Conservation (phyloP, 2,888 invertebrate species). For the Conomelus anceps region DNA sequence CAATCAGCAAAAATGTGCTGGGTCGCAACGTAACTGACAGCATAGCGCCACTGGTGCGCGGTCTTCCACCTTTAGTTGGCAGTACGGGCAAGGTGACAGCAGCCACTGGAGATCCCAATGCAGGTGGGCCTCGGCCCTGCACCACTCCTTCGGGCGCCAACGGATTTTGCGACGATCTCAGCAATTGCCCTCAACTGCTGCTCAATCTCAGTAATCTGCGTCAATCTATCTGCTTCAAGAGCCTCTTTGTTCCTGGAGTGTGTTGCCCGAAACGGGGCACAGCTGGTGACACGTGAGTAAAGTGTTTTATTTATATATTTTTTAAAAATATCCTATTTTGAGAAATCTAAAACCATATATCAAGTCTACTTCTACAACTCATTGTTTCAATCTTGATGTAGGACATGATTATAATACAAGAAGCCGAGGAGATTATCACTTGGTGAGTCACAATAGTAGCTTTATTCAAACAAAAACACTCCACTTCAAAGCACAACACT, state of each 20-base stretch:
- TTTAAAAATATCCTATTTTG: neutral
- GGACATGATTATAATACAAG: too few species aligned
- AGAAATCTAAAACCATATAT: neutral
- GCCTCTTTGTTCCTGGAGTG: conserved; percentile 84
- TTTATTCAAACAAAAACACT: too few species aligned
- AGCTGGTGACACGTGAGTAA: conserved; percentile 13
- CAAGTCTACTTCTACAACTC: neutral
- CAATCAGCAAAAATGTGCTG: conserved; percentile 71
- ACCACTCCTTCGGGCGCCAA: conserved; percentile 72
- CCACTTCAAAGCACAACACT: too few species aligned
- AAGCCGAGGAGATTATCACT: too few species aligned
- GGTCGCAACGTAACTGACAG: conserved; percentile 73
- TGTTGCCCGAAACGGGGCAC: conserved; percentile 61
- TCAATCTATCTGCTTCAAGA: conserved; percentile 85
- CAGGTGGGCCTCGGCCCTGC: conserved; percentile 47
- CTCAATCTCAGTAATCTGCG: conserved; percentile 73
- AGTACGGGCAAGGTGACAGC: conserved; percentile 23
- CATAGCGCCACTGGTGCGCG: conserved; percentile 64
- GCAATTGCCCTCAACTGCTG: conserved; percentile 78
- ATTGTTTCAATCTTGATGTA: neutral
- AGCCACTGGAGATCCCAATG: conserved; percentile 14
- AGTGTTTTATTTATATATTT: neutral
- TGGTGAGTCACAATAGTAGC: too few species aligned
- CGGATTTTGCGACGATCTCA: conserved; percentile 80
- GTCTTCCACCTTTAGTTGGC: conserved; percentile 41